Conservation (phyloP, 1,140 invertebrate species). For the Drosophila serrata region DNA sequence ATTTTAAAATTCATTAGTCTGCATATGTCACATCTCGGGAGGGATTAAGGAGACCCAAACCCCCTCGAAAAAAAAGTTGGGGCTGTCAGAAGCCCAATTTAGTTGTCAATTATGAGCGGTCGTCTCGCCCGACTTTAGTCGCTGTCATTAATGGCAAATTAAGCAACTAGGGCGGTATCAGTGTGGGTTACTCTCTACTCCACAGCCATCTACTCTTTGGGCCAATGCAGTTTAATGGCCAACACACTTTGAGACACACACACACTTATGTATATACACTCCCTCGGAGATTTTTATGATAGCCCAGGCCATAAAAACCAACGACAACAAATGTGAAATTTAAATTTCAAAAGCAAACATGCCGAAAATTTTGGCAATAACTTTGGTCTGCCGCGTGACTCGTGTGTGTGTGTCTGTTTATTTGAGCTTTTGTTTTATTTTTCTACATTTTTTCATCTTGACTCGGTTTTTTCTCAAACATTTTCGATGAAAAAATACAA, state of each 20-base stretch:
- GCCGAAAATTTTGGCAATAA: slow-evolving; percentile 82
- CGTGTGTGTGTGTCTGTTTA: slow-evolving; percentile 26
- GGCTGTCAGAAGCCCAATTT: slow-evolving; percentile 78
- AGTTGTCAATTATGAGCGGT: slow-evolving; percentile 75
- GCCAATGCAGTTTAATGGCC: slow-evolving; percentile 71
- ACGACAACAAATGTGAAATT: slow-evolving; percentile 72
- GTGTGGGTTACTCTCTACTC: slow-evolving; percentile 7
- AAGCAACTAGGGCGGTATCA: slow-evolving; percentile 48
- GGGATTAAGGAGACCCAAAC: background rate
- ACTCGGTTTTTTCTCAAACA: slow-evolving; percentile 59
- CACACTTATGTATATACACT: slow-evolving; percentile 26
- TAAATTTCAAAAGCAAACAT: slow-evolving; percentile 84
- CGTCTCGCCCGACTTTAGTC: slow-evolving; percentile 15
- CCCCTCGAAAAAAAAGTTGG: background rate
- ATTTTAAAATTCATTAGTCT: slow-evolving; percentile 85
- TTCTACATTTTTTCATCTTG: slow-evolving; percentile 58
- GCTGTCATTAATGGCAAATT: slow-evolving; percentile 57
- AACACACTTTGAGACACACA: slow-evolving; percentile 51
- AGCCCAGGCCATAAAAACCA: slow-evolving; percentile 68
- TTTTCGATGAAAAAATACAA: slow-evolving; percentile 61
- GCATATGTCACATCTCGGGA: slow-evolving; percentile 76
- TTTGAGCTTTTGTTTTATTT: slow-evolving; percentile 40
- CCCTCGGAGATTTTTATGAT: slow-evolving; percentile 67
- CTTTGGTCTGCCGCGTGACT: slow-evolving; percentile 61
- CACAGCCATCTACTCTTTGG: slow-evolving; percentile 3